phyloP scores from a whole-genome alignment of 2,797 vertebrate genomes.

The Artibeus jamaicensis region DNA sequence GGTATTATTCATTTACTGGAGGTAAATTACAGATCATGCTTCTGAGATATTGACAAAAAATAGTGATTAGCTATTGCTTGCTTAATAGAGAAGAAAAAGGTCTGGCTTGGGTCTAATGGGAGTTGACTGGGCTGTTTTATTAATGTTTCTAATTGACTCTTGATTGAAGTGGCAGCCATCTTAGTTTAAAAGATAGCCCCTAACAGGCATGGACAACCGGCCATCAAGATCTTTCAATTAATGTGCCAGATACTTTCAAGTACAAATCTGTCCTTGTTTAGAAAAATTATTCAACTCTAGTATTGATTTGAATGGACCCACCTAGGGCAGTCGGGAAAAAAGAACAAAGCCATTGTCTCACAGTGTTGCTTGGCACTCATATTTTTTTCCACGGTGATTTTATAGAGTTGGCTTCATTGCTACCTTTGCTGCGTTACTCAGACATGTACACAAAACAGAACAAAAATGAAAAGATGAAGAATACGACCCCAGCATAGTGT shows the following conservation, averaged over 20 bases:
- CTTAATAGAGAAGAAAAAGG: slow-evolving; percentile 80
- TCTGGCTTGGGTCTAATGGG: slow-evolving; percentile 78
- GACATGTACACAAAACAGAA: not conserved
- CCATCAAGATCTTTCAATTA: slow-evolving; percentile 78
- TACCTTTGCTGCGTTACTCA: not conserved
- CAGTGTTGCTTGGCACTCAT: not conserved
- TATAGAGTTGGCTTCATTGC: not conserved
- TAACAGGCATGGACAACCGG: slow-evolving; percentile 55
- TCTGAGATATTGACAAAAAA: slow-evolving; percentile 77
- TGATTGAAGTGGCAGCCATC: slow-evolving; percentile 77
- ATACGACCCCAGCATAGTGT: not conserved
- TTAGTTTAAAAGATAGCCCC: slow-evolving; percentile 67
- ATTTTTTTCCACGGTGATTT: not conserved
- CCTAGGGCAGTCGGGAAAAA: not conserved
- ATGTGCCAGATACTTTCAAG: slow-evolving; percentile 59
- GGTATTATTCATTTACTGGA: slow-evolving; percentile 70
- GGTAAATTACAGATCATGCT: slow-evolving; percentile 70
- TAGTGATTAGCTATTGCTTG: slow-evolving; percentile 78
- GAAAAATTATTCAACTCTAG: slow-evolving; percentile 65
- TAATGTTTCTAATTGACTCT: slow-evolving; percentile 83
- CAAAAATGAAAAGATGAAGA: not conserved
- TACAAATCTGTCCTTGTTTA: slow-evolving; percentile 66
- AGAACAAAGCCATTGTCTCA: not conserved
- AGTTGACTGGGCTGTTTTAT: slow-evolving; percentile 78
- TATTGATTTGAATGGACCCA: slow-evolving; percentile 64